Conservation (phyloP, 1,140 invertebrate genomes). For the Tenebrio molitor region DNA sequence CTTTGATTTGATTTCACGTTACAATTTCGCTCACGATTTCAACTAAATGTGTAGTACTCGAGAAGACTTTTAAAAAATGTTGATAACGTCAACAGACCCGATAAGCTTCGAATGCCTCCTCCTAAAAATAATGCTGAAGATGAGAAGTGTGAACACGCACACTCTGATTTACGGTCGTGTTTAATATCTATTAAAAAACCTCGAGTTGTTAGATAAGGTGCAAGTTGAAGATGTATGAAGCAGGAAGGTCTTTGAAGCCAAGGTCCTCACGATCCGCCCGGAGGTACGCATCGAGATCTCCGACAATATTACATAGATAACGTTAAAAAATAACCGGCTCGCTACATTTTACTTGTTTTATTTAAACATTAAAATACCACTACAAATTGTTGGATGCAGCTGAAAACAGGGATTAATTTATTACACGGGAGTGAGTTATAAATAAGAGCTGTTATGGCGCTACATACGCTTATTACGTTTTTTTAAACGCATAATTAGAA, state of each 20-base stretch:
- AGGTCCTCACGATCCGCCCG: constrained; percentile 48
- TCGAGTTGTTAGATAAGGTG: constrained; percentile 30
- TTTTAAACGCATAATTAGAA: constrained; percentile 32
- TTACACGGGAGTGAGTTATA: constrained; percentile 31
- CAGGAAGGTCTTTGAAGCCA: constrained; percentile 45
- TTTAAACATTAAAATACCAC: constrained; percentile 32
- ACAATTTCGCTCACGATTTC: too few relatives aligned
- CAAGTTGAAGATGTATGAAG: constrained; percentile 46
- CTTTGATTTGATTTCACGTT: too few relatives aligned
- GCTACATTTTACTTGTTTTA: constrained; percentile 43
- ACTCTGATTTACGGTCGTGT: neutral
- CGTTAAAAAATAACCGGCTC: constrained; percentile 49
- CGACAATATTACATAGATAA: constrained; percentile 49
- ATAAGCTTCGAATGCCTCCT: too few relatives aligned
- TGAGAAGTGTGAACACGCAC: too few relatives aligned
- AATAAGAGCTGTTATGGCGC: constrained; percentile 29
- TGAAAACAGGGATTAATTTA: constrained; percentile 38
- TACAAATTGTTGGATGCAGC: constrained; percentile 34
- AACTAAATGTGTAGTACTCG: too few relatives aligned
- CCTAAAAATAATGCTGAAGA: too few relatives aligned
- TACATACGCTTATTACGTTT: constrained; percentile 33
- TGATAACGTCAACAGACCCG: too few relatives aligned
- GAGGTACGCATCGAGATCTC: constrained; percentile 50
- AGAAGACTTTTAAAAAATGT: too few relatives aligned
- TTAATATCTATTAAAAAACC: constrained; percentile 33